phyloP scores from a whole-genome alignment of 1,140 invertebrate species.

The Zaprionus ornatus region DNA sequence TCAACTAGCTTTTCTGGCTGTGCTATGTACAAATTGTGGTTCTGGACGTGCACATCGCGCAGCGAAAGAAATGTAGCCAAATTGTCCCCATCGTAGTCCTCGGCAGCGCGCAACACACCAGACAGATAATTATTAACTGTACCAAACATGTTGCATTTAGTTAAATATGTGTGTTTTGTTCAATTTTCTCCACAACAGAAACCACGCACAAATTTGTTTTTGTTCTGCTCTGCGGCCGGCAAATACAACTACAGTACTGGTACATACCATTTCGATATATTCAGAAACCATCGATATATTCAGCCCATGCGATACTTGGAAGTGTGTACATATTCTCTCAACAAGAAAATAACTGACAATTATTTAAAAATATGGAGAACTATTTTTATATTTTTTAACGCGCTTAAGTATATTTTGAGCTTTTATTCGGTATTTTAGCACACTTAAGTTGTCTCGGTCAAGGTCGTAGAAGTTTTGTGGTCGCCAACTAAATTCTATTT shows the following conservation, averaged over 20 bases:
- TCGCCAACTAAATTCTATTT: conserved; percentile 59
- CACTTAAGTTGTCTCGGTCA: conserved; percentile 7
- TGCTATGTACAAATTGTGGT: conserved; percentile 88
- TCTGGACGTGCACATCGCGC: conserved; percentile 89
- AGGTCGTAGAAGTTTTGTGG: conserved; percentile 19
- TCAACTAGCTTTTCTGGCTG: conserved; percentile 89
- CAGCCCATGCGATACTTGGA: background rate
- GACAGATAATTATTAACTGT: conserved; percentile 75
- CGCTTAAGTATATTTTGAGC: background rate
- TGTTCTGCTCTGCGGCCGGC: conserved; percentile 3
- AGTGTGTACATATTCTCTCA: conserved; percentile 22
- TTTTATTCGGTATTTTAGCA: background rate
- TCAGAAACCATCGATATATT: background rate
- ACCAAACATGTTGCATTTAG: conserved; percentile 61
- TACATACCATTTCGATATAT: background rate
- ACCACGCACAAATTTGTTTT: conserved; percentile 7
- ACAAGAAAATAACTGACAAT: conserved; percentile 10
- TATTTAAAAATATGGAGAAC: conserved; percentile 1
- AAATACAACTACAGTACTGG: conserved; percentile 7
- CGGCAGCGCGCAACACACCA: conserved; percentile 59
- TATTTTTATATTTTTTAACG: background rate
- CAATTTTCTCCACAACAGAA: background rate
- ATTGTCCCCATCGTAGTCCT: conserved; percentile 69
- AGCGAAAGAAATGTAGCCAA: conserved; percentile 89
- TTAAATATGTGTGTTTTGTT: background rate